Evolutionary conservation across 64 coral and sea anemone genomes (phyloP).

Genomic region (Porites australiensis): DNA sequence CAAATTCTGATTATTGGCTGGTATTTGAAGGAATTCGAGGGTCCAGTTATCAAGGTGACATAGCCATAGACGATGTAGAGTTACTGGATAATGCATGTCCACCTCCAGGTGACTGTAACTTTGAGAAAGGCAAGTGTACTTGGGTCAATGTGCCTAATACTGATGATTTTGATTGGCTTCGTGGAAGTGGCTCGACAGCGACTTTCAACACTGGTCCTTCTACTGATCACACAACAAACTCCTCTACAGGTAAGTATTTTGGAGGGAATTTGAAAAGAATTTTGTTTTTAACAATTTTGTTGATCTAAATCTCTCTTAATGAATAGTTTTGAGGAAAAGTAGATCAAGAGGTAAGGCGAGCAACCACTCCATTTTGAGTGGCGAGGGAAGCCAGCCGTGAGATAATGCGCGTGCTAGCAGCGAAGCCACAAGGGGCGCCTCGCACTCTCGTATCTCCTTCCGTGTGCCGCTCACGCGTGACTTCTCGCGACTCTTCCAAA

Average conservation of each 20-base stretch:
- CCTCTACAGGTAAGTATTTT: slow-evolving; percentile 45
- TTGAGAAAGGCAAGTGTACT: slow-evolving; percentile 81
- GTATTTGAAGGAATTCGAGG: slow-evolving; percentile 86
- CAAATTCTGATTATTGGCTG: slow-evolving; percentile 36
- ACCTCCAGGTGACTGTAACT: slow-evolving; percentile 88
- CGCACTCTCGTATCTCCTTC: no score
- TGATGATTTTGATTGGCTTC: slow-evolving; percentile 90
- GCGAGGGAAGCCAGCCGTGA: no score
- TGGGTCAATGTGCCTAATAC: slow-evolving; percentile 66
- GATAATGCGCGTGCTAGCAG: no score
- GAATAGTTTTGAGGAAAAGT: no score
- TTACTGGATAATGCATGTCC: slow-evolving; percentile 76
- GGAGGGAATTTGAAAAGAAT: not conserved
- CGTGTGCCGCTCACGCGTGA: no score
- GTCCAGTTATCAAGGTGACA: slow-evolving; percentile 74
- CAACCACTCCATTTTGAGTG: no score
- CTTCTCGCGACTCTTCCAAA: no score
- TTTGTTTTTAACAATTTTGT: no score
- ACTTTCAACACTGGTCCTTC: slow-evolving; percentile 73
- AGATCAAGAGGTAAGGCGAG: no score
- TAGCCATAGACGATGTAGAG: slow-evolving; percentile 92
- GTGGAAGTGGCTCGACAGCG: slow-evolving; percentile 68
- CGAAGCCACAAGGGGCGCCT: no score
- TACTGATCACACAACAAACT: slow-evolving; percentile 84
- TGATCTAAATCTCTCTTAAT: no score